A percentile compares a stretch with the other conserved stretches of the same genome.
Evolutionary conservation across 2,113 vertebrate species (phyloP).

Genomic region (Sigmodon hispidus): DNA sequence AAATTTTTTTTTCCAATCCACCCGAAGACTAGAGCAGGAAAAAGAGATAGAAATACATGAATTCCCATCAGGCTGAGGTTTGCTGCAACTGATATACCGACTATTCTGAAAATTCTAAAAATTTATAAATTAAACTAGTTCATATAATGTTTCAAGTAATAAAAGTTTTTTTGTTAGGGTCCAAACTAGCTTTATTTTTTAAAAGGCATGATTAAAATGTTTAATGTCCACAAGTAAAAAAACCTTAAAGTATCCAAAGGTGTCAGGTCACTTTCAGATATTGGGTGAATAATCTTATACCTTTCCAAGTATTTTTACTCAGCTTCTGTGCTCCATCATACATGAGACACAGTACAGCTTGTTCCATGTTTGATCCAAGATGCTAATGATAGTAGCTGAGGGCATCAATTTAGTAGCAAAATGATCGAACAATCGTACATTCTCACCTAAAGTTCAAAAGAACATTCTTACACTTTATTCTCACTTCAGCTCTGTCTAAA

Average conservation of each 20-base stretch:
- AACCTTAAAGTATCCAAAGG: background rate
- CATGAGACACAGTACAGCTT: constrained; percentile 56
- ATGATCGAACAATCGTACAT: constrained; percentile 6
- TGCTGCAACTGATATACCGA: background rate
- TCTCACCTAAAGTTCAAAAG: constrained; percentile 63
- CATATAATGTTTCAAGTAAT: background rate
- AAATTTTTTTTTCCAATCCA: background rate
- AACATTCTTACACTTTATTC: constrained; percentile 60
- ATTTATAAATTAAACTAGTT: constrained; percentile 37
- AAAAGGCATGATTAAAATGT: constrained; percentile 26
- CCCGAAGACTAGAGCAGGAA: background rate
- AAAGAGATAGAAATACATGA: background rate
- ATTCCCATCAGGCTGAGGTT: background rate
- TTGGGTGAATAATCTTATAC: background rate
- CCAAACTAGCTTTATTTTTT: constrained; percentile 45
- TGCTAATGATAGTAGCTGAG: constrained; percentile 65
- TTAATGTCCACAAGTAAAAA: constrained; percentile 18
- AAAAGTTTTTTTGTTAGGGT: background rate
- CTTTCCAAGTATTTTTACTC: constrained; percentile 45
- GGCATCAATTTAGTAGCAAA: constrained; percentile 48
- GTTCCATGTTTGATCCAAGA: constrained; percentile 60
- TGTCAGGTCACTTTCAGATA: background rate
- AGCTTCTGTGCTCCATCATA: constrained; percentile 42
- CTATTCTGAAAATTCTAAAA: constrained; percentile 8
- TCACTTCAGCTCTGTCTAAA: constrained; percentile 60